phyloP scores from a whole-genome alignment of 2,113 vertebrate genomes.

The Cryptotis parvus region DNA sequence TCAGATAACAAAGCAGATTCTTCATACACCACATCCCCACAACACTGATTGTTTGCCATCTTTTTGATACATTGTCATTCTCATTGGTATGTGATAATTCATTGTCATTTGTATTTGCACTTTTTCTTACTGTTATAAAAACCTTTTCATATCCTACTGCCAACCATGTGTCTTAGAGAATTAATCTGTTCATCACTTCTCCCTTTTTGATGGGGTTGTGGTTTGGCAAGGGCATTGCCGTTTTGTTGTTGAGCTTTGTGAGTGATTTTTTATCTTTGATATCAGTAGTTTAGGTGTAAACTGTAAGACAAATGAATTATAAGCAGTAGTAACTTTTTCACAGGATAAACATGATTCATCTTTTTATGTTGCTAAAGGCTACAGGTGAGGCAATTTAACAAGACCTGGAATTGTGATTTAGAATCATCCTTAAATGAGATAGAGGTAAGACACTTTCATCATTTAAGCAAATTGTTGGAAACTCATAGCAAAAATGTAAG shows the following conservation, averaged over 20 bases:
- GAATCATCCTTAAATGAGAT: constrained; percentile 86
- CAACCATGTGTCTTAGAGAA: too few relatives aligned
- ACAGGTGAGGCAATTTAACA: constrained; percentile 77
- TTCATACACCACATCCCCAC: too few relatives aligned
- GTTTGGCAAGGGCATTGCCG: too few relatives aligned
- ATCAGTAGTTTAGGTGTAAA: constrained; percentile 16
- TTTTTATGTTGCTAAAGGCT: constrained; percentile 82
- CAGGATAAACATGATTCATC: constrained; percentile 14
- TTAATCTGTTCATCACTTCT: too few relatives aligned
- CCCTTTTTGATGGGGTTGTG: too few relatives aligned
- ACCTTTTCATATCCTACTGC: too few relatives aligned
- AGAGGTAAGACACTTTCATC: constrained; percentile 84
- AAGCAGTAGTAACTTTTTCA: neutral
- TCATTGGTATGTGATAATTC: too few relatives aligned
- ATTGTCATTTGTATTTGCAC: too few relatives aligned
- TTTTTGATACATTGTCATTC: neutral
- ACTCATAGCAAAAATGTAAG: neutral
- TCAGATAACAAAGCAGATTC: too few relatives aligned
- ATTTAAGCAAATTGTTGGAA: constrained; percentile 34
- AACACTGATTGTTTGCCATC: constrained; percentile 6
- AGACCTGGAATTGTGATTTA: constrained; percentile 83
- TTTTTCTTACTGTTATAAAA: too few relatives aligned
- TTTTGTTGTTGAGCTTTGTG: neutral
- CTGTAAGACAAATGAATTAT: constrained; percentile 16
- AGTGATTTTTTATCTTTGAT: neutral